Evolutionary conservation across 2,888 invertebrate species (phyloP).

Genomic region (Drosophila macrothrix): DNA sequence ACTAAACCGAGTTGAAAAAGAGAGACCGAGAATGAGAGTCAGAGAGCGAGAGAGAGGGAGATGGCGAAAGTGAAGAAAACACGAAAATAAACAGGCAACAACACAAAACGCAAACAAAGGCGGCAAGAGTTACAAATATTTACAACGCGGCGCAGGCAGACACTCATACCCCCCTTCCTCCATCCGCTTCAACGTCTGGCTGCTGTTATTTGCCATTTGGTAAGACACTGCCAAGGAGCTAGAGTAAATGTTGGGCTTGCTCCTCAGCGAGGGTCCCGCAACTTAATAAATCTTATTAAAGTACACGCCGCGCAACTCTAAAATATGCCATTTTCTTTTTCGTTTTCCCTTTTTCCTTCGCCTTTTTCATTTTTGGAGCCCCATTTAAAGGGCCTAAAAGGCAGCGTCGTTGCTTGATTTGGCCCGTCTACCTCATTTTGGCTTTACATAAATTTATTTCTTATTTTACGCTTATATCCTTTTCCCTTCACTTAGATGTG

Average conservation of each 20-base stretch:
- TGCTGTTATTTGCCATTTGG: slow-evolving; percentile 56
- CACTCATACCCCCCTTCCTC: background rate
- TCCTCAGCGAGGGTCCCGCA: slow-evolving; percentile 34
- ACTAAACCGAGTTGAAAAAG: background rate
- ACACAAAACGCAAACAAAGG: slow-evolving; percentile 64
- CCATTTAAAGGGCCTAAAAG: slow-evolving; percentile 26
- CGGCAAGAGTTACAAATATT: slow-evolving; percentile 79
- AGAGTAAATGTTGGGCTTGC: slow-evolving; percentile 52
- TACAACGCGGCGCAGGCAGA: slow-evolving; percentile 60
- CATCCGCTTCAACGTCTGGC: background rate
- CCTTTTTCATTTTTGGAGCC: background rate
- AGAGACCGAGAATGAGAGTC: background rate
- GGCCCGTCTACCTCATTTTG: slow-evolving; percentile 43
- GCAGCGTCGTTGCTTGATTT: slow-evolving; percentile 15
- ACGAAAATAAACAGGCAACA: slow-evolving; percentile 68
- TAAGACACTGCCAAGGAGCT: slow-evolving; percentile 58
- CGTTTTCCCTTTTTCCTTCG: slow-evolving; percentile 3
- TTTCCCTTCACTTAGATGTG: background rate
- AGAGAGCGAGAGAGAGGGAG: background rate
- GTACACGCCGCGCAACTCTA: slow-evolving; percentile 59
- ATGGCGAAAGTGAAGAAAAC: slow-evolving; percentile 34
- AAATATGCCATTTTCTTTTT: slow-evolving; percentile 62
- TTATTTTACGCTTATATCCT: slow-evolving; percentile 5
- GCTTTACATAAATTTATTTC: slow-evolving; percentile 57
- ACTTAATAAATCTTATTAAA: slow-evolving; percentile 80